A percentile compares a stretch with the other conserved stretches of the same genome.
Evolutionary conservation across 1,140 invertebrate genomes (phyloP).

Genomic region (Lordiphosa mommai): DNA sequence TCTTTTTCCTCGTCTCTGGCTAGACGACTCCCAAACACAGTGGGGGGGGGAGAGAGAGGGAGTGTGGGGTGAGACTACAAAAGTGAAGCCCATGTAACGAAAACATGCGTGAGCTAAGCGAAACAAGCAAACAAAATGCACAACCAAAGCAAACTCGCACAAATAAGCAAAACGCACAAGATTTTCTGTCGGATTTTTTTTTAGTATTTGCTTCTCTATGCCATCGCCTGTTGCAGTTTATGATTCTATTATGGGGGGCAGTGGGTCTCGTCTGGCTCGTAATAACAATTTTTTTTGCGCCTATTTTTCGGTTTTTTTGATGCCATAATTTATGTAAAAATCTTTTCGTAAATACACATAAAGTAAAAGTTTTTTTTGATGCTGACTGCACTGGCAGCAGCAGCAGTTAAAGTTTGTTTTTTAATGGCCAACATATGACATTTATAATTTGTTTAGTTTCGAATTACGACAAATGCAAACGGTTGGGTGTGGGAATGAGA

Average conservation of each 20-base stretch:
- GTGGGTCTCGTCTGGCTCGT: conserved; percentile 22
- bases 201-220: too few relatives aligned
- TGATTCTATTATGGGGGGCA: conserved; percentile 51
- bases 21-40: conserved; percentile 27
- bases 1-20: conserved; percentile 5
- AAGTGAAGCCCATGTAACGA: conserved; percentile 18
- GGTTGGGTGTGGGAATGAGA: background rate
- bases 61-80: background rate
- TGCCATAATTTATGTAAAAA: conserved; percentile 23
- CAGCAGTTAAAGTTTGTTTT: conserved; percentile 39
- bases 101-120: conserved; percentile 38
- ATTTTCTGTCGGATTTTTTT: conserved; percentile 9
- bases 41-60: background rate
- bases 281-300: conserved; percentile 9
- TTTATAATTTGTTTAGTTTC: conserved; percentile 20
- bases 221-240: conserved; percentile 54
- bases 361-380: conserved; percentile 35
- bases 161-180: conserved; percentile 49
- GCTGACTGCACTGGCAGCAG: conserved; percentile 8
- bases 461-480: background rate
- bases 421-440: conserved; percentile 46
- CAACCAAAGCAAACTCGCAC: conserved; percentile 22
- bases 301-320: conserved; percentile 33
- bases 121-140: conserved; percentile 43
- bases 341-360: conserved; percentile 50